These are phyloP conservation scores for Lydus trimaculatus DNA, from an alignment of 2,888 invertebrate genomes.

Conservation along the genomic window DNA sequence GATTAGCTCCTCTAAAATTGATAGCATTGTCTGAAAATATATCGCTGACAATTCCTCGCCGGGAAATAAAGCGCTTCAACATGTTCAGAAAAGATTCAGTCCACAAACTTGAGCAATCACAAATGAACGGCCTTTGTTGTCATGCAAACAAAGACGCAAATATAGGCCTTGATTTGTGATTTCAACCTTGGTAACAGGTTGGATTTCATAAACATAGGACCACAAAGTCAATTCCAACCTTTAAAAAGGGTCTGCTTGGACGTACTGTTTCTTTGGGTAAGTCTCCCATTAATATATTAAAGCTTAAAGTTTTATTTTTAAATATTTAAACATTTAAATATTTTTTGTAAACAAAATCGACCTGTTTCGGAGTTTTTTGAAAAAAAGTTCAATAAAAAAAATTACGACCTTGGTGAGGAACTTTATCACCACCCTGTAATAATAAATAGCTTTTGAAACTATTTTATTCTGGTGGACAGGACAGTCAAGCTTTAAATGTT, in stretches of 20 bases:
- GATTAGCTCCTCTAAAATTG: constrained; percentile 30
- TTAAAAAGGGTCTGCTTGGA: constrained; percentile 28
- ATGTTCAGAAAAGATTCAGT: constrained; percentile 33
- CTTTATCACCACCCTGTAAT: too few species aligned
- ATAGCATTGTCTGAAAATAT: constrained; percentile 32
- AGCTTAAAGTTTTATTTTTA: constrained; percentile 23
- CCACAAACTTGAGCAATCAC: constrained; percentile 35
- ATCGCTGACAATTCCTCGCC: constrained; percentile 25
- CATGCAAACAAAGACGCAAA: constrained; percentile 38
- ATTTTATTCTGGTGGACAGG: too few species aligned
- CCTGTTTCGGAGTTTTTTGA: too few species aligned
- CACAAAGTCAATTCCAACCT: constrained; percentile 35
- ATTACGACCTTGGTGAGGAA: too few species aligned
- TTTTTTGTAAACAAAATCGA: too few species aligned
- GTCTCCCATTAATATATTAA: constrained; percentile 34
- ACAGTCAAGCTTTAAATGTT: too few species aligned
- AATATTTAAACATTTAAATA: too few species aligned
- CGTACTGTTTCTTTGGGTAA: constrained; percentile 27
- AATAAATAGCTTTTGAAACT: too few species aligned
- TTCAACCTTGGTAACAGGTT: neutral
- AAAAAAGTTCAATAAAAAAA: too few species aligned
- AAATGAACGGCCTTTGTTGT: constrained; percentile 36
- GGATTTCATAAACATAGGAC: constrained; percentile 34
- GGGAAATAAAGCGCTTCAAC: constrained; percentile 30
- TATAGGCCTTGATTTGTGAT: constrained; percentile 26